Conservation (phyloP, 2,888 invertebrate species). For the Dicyrtomina minuta region DNA sequence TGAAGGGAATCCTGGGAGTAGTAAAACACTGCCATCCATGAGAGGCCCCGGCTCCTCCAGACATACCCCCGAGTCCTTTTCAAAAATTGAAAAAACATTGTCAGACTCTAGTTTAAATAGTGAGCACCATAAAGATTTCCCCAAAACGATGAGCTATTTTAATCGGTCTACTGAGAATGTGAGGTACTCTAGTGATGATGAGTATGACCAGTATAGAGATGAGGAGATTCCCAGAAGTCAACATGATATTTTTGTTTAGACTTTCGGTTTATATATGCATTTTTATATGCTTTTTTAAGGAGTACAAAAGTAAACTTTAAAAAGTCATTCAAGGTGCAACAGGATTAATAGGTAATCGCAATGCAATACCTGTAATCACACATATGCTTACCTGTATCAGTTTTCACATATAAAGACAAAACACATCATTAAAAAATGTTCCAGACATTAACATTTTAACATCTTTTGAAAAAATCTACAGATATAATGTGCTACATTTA, state of each 20-base stretch:
- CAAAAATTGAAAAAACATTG: conserved; percentile 57
- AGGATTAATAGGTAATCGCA: no score
- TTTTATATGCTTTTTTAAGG: no score
- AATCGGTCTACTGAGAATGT: conserved; percentile 42
- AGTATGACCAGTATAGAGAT: conserved; percentile 48
- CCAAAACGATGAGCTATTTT: conserved; percentile 47
- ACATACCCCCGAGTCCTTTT: conserved; percentile 5
- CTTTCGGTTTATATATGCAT: no score
- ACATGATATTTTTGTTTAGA: conserved; percentile 30
- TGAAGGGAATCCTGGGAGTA: conserved; percentile 29
- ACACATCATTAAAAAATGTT: no score
- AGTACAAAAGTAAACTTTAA: no score
- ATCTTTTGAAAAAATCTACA: no score
- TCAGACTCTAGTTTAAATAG: conserved; percentile 71
- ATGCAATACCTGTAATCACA: no score
- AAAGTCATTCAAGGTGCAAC: no score
- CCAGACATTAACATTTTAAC: no score
- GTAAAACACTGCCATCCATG: conserved; percentile 44
- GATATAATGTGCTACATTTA: no score
- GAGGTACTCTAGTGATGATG: conserved; percentile 49
- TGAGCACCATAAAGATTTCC: conserved; percentile 62
- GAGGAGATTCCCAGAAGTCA: conserved; percentile 30
- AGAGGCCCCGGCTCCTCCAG: conserved; percentile 31
- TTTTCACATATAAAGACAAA: no score
- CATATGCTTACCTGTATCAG: no score